These are phyloP conservation scores for Sphaeridia pumilis DNA, from an alignment of 2,888 invertebrate species.

Conservation along the genomic window DNA sequence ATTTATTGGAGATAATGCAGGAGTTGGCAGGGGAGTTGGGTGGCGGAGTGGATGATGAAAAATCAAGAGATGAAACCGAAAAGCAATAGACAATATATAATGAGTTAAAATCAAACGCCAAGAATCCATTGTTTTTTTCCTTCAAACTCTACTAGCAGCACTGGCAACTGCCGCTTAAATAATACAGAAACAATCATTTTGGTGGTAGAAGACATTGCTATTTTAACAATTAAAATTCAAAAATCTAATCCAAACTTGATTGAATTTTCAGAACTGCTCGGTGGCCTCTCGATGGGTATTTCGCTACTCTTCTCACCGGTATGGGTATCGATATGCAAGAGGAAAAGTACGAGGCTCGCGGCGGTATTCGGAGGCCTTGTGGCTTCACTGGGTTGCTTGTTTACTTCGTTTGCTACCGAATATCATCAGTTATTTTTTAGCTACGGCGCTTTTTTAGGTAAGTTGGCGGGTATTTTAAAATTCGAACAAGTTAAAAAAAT, in stretches of 20 bases:
- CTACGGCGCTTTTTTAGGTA: slow-evolving; percentile 52
- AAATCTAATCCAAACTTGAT: background rate
- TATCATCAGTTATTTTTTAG: slow-evolving; percentile 83
- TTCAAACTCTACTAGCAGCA: no score
- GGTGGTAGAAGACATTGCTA: no score
- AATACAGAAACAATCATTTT: no score
- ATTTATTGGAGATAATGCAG: no score
- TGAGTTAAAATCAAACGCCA: no score
- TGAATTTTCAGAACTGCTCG: slow-evolving; percentile 26
- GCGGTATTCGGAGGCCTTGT: slow-evolving; percentile 78
- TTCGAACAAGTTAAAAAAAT: background rate
- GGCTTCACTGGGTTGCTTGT: slow-evolving; percentile 73
- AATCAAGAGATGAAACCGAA: no score
- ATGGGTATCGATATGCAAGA: slow-evolving; percentile 35
- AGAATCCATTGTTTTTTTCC: no score
- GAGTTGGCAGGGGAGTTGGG: no score
- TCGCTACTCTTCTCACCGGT: slow-evolving; percentile 33
- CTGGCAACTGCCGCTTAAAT: no score
- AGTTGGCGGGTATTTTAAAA: slow-evolving; percentile 24
- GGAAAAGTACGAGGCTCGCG: slow-evolving; percentile 33
- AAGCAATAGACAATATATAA: no score
- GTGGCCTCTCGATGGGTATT: slow-evolving; percentile 31
- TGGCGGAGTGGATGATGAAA: no score
- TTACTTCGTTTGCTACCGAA: slow-evolving; percentile 79
- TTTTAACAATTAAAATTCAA: no score